phyloP scores from a whole-genome alignment of 2,113 vertebrate species.

The Pseudopodoces humilis region DNA sequence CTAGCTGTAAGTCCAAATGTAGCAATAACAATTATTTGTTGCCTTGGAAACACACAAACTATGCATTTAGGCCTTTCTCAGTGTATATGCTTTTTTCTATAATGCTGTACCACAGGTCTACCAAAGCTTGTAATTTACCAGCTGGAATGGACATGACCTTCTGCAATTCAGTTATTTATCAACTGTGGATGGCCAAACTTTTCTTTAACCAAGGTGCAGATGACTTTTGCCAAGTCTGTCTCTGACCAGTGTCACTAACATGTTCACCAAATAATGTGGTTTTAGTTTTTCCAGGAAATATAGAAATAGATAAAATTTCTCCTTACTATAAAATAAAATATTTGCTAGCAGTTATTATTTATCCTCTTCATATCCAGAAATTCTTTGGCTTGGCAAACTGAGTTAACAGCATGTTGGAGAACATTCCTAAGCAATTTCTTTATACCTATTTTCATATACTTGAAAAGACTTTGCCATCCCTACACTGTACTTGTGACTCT shows the following conservation, averaged over 20 bases:
- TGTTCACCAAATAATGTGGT: fast-evolving
- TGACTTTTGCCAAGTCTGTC: not conserved
- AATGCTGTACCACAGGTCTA: not conserved
- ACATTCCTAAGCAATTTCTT: not conserved
- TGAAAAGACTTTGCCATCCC: not conserved
- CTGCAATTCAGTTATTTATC: not conserved
- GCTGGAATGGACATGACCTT: not conserved
- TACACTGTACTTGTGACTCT: not conserved
- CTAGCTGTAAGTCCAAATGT: not conserved
- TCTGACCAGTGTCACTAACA: not conserved
- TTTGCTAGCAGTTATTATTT: not conserved
- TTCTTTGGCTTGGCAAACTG: not conserved
- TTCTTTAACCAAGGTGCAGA: not conserved
- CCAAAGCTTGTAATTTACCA: not conserved
- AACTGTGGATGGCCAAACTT: not conserved
- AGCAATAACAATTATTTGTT: not conserved
- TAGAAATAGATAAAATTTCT: not conserved
- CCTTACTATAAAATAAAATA: not conserved
- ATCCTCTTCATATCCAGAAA: not conserved
- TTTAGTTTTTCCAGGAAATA: not conserved
- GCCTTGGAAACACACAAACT: not conserved
- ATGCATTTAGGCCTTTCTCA: not conserved
- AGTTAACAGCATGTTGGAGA: not conserved
- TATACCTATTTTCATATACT: not conserved
- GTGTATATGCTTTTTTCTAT: not conserved